Evolutionary conservation across 2,888 invertebrate species (phyloP), one percentile per base, ranked within the genome.

Genomic region (Acleris sparsana): DNA sequence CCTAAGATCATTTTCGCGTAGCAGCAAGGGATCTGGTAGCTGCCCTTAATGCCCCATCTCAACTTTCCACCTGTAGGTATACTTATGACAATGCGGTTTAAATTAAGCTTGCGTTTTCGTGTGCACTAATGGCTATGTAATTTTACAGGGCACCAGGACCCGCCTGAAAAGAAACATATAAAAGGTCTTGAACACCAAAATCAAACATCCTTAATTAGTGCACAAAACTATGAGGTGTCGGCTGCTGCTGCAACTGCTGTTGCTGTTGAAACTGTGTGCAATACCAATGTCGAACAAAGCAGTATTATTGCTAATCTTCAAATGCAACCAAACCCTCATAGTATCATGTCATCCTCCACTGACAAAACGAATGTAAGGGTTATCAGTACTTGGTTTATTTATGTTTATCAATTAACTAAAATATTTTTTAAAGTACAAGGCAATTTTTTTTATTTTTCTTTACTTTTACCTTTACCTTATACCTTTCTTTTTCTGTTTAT

Each of bases 81-180:
- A 4, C 1, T 6, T 29, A 33, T 33, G 3, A 33, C 33, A 33
- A 33, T 33, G 33, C 9, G 9, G 9, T 33, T 9, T 33, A 33
- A 9, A 33, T 11, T 39, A 13, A 13, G 39, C 13, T 11, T 13
- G 39, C 39, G 4, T 44, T 16, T n/a, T 44, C 5, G 16, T 6
- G n/a, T 44, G n/a, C n/a, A n/a, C 1, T 44, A 44, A 44, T n/a
- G 16, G n/a, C 44, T n/a, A 46, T 60, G 16, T 7, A 55, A 62
- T 71, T n/a, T 73, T 77, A 51, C 79, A 86, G 85, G 86, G 11
- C 80, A 78, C 63, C 79, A 81, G 73, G 68, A 68, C 18, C 71
- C 63, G 20, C 71, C 64, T 33, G 73, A 76, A 57, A 80, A 76
- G 64, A 85, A 80, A 62, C 73, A 78, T 64, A 68, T 73, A 1